phyloP scores from a whole-genome alignment of 2,888 invertebrate species.

The Cinara cedri region DNA sequence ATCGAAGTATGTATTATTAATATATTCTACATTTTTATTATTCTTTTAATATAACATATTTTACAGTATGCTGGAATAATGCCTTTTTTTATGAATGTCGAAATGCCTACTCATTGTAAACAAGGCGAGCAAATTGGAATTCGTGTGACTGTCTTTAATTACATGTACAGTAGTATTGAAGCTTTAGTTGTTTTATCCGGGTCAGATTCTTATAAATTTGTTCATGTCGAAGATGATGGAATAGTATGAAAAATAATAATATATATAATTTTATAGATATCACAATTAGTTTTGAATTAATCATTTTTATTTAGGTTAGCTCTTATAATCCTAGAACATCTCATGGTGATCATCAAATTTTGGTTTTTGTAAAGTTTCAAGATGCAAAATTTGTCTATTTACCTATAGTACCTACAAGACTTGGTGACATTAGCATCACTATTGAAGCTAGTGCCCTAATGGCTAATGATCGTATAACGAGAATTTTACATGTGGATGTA shows the following conservation, averaged over 20 bases:
- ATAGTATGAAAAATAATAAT: conserved; percentile 66
- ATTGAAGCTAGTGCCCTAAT: conserved; percentile 79
- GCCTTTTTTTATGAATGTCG: conserved; percentile 93
- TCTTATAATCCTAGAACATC: conserved; percentile 91
- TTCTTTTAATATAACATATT: conserved; percentile 42
- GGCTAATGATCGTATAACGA: conserved; percentile 74
- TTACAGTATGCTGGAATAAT: conserved; percentile 83
- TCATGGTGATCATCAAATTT: conserved; percentile 93
- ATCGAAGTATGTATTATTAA: conserved; percentile 69
- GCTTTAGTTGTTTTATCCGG: conserved; percentile 85
- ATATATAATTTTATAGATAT: conserved; percentile 7
- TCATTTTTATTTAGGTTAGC: conserved; percentile 65
- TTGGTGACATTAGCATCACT: conserved; percentile 77
- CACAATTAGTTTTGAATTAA: not conserved
- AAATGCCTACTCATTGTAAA: conserved; percentile 81
- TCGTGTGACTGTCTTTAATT: conserved; percentile 91
- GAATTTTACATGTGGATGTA: conserved; percentile 74
- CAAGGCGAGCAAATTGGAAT: conserved; percentile 95
- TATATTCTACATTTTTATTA: not conserved
- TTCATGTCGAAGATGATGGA: conserved; percentile 88
- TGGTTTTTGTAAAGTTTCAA: conserved; percentile 82
- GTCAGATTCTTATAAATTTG: conserved; percentile 86
- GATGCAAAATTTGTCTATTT: conserved; percentile 84
- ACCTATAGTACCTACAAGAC: conserved; percentile 83
- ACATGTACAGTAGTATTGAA: conserved; percentile 82